phyloP scores from a whole-genome alignment of 2,797 vertebrate species.

The Vespertilio murinus region DNA sequence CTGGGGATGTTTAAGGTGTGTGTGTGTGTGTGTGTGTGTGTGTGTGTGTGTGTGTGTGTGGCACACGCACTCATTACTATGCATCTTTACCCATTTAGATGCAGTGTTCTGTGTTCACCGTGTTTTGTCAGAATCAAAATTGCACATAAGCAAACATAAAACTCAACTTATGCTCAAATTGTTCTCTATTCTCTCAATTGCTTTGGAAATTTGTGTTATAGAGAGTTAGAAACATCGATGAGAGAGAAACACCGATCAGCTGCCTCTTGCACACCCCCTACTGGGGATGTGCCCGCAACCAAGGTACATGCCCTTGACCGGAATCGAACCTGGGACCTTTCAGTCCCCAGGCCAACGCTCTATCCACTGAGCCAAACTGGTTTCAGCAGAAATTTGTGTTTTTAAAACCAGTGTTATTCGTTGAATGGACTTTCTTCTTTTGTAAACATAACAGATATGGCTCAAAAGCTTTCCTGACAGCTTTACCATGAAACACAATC shows the following conservation, averaged over 20 bases:
- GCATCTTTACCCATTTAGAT: neutral
- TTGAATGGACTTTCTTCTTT: neutral
- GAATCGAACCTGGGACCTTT: too few relatives aligned
- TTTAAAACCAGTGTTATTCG: neutral
- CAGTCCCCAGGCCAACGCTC: too few relatives aligned
- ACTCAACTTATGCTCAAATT: neutral
- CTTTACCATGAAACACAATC: neutral
- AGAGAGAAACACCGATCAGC: too few relatives aligned
- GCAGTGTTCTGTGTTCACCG: neutral
- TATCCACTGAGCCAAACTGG: too few relatives aligned
- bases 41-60: too few relatives aligned
- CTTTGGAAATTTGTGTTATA: neutral
- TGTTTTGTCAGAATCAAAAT: neutral
- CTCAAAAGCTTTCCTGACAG: neutral
- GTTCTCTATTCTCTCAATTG: neutral
- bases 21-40: too few relatives aligned
- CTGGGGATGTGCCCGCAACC: too few relatives aligned
- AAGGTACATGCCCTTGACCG: too few relatives aligned
- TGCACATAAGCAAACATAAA: neutral
- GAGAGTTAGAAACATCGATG: too few relatives aligned
- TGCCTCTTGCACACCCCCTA: too few relatives aligned
- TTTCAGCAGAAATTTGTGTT: neutral
- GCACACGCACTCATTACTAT: accelerated
- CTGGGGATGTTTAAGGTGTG: accelerated
- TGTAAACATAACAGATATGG: neutral